Conservation (phyloP, 2,797 vertebrate species). For the Pangasius macronema region DNA sequence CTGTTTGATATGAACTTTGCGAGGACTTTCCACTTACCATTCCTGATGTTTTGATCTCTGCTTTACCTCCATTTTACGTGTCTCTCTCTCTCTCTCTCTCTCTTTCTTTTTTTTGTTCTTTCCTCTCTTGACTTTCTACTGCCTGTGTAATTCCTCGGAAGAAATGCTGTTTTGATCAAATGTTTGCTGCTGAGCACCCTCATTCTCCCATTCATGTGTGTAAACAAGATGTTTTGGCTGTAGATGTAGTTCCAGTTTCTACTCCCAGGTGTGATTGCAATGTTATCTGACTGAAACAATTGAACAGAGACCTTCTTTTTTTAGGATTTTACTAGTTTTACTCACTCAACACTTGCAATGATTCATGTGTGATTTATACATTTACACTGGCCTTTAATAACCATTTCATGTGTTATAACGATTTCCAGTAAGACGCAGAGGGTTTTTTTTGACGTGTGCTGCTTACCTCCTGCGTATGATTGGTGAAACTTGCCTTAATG, state of each 20-base stretch:
- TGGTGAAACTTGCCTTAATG: conserved; percentile 88
- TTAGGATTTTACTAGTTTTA: conserved; percentile 77
- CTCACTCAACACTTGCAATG: conserved; percentile 60
- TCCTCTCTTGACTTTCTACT: conserved; percentile 53
- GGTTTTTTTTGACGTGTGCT: conserved; percentile 72
- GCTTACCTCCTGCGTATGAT: conserved; percentile 71
- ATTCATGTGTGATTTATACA: conserved; percentile 18
- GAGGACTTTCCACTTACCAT: conserved; percentile 69
- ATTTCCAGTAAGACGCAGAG: conserved; percentile 17
- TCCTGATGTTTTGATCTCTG: conserved; percentile 57
- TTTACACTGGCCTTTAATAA: conserved; percentile 15
- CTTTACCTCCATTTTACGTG: conserved; percentile 58
- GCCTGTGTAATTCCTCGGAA: conserved; percentile 70
- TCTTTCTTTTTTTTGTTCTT: not conserved
- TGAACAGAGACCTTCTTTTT: conserved; percentile 60
- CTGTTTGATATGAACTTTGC: conserved; percentile 82
- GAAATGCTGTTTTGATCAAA: conserved; percentile 72
- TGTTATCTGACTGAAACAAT: conserved; percentile 61
- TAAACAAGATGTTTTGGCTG: conserved; percentile 35
- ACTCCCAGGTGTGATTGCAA: conserved; percentile 42
- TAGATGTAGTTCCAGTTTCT: conserved; percentile 34
- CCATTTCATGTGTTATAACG: conserved; percentile 14
- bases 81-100: conserved; percentile 36
- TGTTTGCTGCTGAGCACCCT: conserved; percentile 67
- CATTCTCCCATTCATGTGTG: conserved; percentile 24